phyloP scores from a whole-genome alignment of 2,113 vertebrate species.

The Bambusicola thoracicus region DNA sequence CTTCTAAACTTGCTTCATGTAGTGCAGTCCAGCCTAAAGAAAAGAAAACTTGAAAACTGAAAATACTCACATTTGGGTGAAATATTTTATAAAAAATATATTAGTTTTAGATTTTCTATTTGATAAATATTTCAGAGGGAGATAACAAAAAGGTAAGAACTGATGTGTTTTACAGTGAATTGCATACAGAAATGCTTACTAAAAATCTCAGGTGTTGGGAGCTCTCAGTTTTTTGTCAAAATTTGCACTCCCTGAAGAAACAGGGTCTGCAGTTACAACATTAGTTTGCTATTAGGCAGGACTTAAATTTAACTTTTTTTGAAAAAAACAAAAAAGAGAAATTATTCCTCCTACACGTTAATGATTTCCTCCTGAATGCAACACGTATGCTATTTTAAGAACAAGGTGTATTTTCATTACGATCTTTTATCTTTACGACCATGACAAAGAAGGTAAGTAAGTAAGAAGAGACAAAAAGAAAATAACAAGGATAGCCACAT shows the following conservation, averaged over 20 bases:
- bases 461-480: background rate
- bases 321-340: background rate
- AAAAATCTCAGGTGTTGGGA: background rate
- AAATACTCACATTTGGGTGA: background rate
- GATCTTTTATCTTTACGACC: background rate
- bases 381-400: background rate
- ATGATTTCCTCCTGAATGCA: background rate
- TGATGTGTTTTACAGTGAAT: background rate
- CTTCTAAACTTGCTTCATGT: constrained; percentile 77
- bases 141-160: background rate
- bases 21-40: constrained; percentile 83
- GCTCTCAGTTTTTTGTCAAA: background rate
- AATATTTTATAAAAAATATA: background rate
- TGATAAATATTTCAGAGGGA: background rate
- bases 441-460: background rate
- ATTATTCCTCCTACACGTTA: background rate
- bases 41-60: background rate
- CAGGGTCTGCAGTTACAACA: background rate
- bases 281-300: background rate
- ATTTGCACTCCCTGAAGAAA: background rate
- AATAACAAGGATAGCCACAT: background rate
- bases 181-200: background rate
- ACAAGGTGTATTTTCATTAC: background rate
- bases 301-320: background rate
- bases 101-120: background rate